A percentile compares a stretch with the other conserved stretches of the same genome.
These are phyloP conservation scores for Distichodus sexfasciatus DNA, from an alignment of 2,797 vertebrate species.

Conservation along the genomic window DNA sequence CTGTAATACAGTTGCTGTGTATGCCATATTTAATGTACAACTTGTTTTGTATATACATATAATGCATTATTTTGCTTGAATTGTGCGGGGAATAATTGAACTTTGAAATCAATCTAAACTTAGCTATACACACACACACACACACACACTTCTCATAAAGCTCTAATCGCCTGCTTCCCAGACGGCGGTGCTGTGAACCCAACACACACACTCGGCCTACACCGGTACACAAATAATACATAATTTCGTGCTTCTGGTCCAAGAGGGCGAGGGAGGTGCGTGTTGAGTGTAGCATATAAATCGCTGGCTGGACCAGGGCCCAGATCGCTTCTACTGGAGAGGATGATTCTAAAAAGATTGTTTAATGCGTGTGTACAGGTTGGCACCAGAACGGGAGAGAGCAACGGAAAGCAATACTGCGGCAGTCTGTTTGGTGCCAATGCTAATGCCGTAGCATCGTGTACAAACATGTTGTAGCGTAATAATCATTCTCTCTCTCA, in stretches of 20 bases:
- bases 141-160: not conserved
- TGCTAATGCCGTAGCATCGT: not conserved
- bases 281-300: slow-evolving; percentile 17
- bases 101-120: too few relatives aligned
- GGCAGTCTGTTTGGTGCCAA: slow-evolving; percentile 4
- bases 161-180: slow-evolving; percentile 17
- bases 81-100: too few relatives aligned
- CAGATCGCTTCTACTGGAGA: too few relatives aligned
- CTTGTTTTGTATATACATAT: too few relatives aligned
- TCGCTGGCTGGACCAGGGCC: slow-evolving; percentile 38
- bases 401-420: slow-evolving; percentile 19
- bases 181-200: not conserved
- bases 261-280: slow-evolving; percentile 7
- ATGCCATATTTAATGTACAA: too few relatives aligned
- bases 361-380: slow-evolving; percentile 44
- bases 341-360: slow-evolving; percentile 36
- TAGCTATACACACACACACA: too few relatives aligned
- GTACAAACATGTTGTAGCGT: not conserved
- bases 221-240: slow-evolving; percentile 38
- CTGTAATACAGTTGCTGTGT: too few relatives aligned
- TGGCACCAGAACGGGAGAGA: slow-evolving; percentile 12
- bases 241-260: slow-evolving; percentile 25
- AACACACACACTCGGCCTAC: slow-evolving; percentile 7
- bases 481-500: not conserved
- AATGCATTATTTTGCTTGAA: too few relatives aligned